Percentiles rank a stretch among this genome's conserved stretches.
Evolutionary conservation across 2,888 invertebrate genomes (phyloP).

Genomic region (Oscheius sp.): DNA sequence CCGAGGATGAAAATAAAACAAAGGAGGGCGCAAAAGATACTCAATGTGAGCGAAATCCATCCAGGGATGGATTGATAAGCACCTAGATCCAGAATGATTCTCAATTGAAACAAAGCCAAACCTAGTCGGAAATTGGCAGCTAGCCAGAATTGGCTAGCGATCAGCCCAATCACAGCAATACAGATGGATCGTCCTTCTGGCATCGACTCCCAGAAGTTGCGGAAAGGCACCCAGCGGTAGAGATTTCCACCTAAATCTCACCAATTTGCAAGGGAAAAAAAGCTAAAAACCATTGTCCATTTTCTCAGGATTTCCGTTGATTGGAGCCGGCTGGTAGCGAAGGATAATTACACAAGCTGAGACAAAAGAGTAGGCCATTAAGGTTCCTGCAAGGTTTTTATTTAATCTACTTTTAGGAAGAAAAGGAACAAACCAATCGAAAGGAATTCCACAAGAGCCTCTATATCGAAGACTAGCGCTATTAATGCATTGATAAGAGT

Average conservation of each 20-base stretch:
- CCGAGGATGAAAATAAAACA: slow-evolving; percentile 36
- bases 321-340: slow-evolving; percentile 27
- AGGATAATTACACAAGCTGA: slow-evolving; percentile 38
- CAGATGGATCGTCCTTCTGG: slow-evolving; percentile 41
- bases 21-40: not conserved
- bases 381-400: slow-evolving; percentile 26
- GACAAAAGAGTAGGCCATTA: slow-evolving; percentile 42
- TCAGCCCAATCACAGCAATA: slow-evolving; percentile 33
- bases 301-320: slow-evolving; percentile 1
- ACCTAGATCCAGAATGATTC: not conserved
- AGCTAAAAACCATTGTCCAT: slow-evolving; percentile 33
- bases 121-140: slow-evolving; percentile 37
- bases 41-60: not conserved
- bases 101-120: not conserved
- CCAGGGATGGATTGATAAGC: not conserved
- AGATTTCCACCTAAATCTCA: slow-evolving; percentile 32
- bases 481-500: slow-evolving; percentile 45
- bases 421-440: slow-evolving; percentile 30
- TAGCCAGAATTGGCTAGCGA: slow-evolving; percentile 35
- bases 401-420: not conserved
- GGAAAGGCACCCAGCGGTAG: slow-evolving; percentile 39
- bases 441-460: slow-evolving; percentile 46
- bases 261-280: no score
- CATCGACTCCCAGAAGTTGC: slow-evolving; percentile 46
- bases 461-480: slow-evolving; percentile 47